phyloP scores from a whole-genome alignment of 2,888 invertebrate genomes.

The Linnaemya tessellans region DNA sequence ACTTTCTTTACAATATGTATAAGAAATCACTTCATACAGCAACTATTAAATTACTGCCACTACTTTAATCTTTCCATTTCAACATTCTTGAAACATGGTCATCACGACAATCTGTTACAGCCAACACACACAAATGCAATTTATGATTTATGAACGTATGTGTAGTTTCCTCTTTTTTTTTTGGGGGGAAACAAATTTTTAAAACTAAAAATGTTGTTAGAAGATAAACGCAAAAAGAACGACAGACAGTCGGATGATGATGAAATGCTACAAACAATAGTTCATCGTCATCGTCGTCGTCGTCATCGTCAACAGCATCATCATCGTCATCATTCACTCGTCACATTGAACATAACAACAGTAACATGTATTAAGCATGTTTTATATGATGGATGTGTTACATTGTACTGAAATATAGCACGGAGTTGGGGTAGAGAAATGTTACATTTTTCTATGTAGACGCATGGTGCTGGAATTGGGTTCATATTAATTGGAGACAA shows the following conservation, averaged over 20 bases:
- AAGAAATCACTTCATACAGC: slow-evolving; percentile 50
- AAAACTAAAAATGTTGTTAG: slow-evolving; percentile 51
- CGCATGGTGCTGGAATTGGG: neutral
- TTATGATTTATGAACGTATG: slow-evolving; percentile 63
- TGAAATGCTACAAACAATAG: slow-evolving; percentile 50
- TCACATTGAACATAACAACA: slow-evolving; percentile 40
- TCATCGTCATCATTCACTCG: slow-evolving; percentile 41
- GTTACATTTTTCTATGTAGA: slow-evolving; percentile 28
- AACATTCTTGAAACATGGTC: slow-evolving; percentile 56
- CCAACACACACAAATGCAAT: slow-evolving; percentile 65
- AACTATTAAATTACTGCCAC: slow-evolving; percentile 63
- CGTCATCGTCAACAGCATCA: slow-evolving; percentile 36
- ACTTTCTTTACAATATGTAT: neutral
- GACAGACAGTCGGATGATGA: slow-evolving; percentile 26
- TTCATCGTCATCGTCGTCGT: slow-evolving; percentile 43
- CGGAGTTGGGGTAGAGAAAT: neutral
- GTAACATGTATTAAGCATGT: slow-evolving; percentile 52
- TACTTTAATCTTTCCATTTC: slow-evolving; percentile 40
- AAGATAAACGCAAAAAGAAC: neutral
- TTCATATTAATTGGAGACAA: slow-evolving; percentile 21
- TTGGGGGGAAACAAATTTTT: neutral
- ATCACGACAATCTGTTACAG: slow-evolving; percentile 70
- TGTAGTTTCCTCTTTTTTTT: neutral
- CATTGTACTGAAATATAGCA: slow-evolving; percentile 58
- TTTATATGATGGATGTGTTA: slow-evolving; percentile 67